Evolutionary conservation across 1,140 invertebrate species (phyloP), one percentile per base, ranked within the genome.

Genomic region (Cyclina sinensis): DNA sequence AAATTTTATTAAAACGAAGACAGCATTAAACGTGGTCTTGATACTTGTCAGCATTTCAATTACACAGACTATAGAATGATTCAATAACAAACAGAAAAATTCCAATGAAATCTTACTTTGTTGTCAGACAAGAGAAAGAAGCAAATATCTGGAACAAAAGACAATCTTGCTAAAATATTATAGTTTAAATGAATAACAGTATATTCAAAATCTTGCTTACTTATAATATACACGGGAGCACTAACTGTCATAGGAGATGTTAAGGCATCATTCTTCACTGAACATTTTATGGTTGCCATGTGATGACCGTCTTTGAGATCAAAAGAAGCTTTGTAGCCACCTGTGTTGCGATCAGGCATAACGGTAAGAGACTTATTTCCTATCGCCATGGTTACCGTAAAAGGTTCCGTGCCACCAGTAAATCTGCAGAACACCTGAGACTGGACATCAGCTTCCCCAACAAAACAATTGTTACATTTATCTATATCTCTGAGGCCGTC

Each of bases 191-290:
- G n/a, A n/a, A n/a, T n/a, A n/a, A n/a, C n/a, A n/a, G n/a, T n/a
- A n/a, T n/a, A n/a, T n/a, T n/a, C n/a, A n/a, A n/a, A n/a, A 14
- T 54, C 21, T n/a, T 30, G 37, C 65, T 70, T 70, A 70, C 65
- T 70, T 35, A 70, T 70, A 37, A 70, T 32, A 39, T 37, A 70
- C 65, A 70, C 21, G 2, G 3, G 30, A 14, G 32, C 65, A 14
- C 32, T 70, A 5, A 39, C 21, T 14, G 14, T 39, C 9, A 70
- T 18, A 18, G 65, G 32, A 1, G 32, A 70, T 16, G 7, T 21
- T n/a, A 70, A 70, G 4, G 65, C 65, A 70, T 70, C 65, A 21
- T 70, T 70, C 32, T 18, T 37, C 14, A 39, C 65, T 37, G 65
- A 18, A 37, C 65, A 70, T n/a, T 18, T 39, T 14, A 70, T 37